Conservation (phyloP, 2,888 invertebrate genomes). For the Alentia gelatinosa region DNA sequence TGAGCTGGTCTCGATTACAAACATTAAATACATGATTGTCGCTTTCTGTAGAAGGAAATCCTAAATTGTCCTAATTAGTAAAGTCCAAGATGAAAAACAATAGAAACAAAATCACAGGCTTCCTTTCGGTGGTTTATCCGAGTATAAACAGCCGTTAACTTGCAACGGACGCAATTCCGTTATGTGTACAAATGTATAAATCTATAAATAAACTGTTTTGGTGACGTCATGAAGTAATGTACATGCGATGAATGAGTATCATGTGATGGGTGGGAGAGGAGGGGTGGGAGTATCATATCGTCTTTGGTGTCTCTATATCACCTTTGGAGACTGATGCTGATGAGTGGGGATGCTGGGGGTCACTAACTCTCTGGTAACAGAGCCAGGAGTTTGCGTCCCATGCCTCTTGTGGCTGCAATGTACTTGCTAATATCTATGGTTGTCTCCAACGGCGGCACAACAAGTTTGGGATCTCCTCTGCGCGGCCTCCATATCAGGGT, state of each 20-base stretch:
- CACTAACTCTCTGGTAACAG: conserved; percentile 19
- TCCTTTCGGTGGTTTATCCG: background rate
- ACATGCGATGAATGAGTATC: background rate
- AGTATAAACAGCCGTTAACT: background rate
- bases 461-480: conserved; percentile 72
- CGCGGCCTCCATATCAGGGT: conserved; percentile 79
- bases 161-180: background rate
- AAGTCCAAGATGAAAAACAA: background rate
- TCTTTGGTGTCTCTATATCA: background rate
- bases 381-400: background rate
- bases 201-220: background rate
- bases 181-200: background rate
- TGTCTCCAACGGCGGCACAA: conserved; percentile 75
- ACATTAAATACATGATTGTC: background rate
- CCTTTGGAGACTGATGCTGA: background rate
- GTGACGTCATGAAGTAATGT: background rate
- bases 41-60: background rate
- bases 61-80: no score
- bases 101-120: background rate
- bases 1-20: background rate
- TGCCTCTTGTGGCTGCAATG: conserved; percentile 49
- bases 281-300: background rate
- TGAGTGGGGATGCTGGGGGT: background rate
- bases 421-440: conserved; percentile 65
- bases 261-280: background rate